Percentiles rank a stretch among this genome's conserved stretches.
phyloP scores from a whole-genome alignment of 2,888 invertebrate species.

The Selenia dentaria region DNA sequence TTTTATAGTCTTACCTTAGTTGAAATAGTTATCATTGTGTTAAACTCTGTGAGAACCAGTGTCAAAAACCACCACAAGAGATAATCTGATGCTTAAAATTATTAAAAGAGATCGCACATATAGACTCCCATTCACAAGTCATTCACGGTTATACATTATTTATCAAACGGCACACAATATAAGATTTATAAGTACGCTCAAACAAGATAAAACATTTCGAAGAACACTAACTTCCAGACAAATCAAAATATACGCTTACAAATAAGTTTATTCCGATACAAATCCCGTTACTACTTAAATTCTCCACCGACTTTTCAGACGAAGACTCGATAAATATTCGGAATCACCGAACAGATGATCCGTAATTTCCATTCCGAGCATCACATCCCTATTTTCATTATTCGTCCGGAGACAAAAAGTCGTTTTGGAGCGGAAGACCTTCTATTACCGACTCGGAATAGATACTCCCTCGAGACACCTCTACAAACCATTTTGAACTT shows the following conservation, averaged over 20 bases:
- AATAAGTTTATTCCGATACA: neutral
- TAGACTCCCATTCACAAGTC: no score
- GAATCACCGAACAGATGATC: conserved; percentile 21
- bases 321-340: conserved; percentile 15
- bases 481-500: conserved; percentile 30
- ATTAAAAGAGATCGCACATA: no score
- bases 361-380: conserved; percentile 21
- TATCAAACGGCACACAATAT: no score
- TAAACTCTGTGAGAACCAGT: no score
- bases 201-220: no score
- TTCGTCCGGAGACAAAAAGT: conserved; percentile 37
- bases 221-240: no score
- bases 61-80: no score
- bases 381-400: conserved; percentile 38
- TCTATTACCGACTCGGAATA: conserved; percentile 31
- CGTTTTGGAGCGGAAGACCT: conserved; percentile 35
- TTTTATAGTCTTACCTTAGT: no score
- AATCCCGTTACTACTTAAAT: conserved; percentile 3
- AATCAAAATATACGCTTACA: neutral
- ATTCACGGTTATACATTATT: no score
- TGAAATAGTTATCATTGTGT: no score
- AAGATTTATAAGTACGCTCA: no score
- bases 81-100: no score
- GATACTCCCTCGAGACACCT: conserved; percentile 26
- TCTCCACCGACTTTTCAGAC: conserved; percentile 2